A percentile compares a stretch with the other conserved stretches of the same genome.
phyloP scores from a whole-genome alignment of 2,113 vertebrate genomes.

The Brevimyrus niger region DNA sequence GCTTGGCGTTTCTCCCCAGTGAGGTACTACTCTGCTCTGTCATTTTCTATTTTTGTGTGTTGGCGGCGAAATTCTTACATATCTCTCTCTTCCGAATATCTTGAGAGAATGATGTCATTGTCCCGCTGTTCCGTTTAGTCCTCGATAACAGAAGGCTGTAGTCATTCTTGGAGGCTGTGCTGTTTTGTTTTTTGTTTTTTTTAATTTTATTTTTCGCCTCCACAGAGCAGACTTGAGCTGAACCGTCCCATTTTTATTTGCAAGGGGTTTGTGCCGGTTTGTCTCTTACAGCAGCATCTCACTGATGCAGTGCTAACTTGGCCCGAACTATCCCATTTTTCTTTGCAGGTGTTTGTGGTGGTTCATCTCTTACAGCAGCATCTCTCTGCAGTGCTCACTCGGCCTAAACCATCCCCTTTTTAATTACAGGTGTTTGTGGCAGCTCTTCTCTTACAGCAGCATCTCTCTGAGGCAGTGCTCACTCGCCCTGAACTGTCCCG shows the following conservation, averaged over 20 bases:
- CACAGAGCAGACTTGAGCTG: neutral
- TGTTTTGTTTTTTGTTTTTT: too few species aligned
- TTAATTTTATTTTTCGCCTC: neutral
- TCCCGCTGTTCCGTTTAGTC: neutral
- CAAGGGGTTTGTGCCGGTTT: neutral
- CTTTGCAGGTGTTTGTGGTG: neutral
- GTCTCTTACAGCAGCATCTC: neutral
- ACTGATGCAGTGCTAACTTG: neutral
- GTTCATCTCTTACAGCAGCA: neutral
- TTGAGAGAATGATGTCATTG: conserved; percentile 9
- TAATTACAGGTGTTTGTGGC: too few species aligned
- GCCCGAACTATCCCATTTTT: neutral
- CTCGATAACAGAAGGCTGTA: neutral
- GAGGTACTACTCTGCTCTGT: neutral
- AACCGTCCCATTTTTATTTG: neutral
- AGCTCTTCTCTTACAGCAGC: too few species aligned
- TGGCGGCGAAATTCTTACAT: neutral
- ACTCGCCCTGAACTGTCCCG: too few species aligned
- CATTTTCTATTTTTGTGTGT: conserved; percentile 2
- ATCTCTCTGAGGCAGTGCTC: too few species aligned
- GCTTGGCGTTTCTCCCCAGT: neutral
- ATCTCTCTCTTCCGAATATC: neutral
- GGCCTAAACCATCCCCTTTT: too few species aligned
- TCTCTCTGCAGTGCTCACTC: neutral
- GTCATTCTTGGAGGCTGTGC: neutral